Evolutionary conservation across 2,888 invertebrate species (phyloP), one percentile per base, ranked within the genome.

Genomic region (Tachina lurida): DNA sequence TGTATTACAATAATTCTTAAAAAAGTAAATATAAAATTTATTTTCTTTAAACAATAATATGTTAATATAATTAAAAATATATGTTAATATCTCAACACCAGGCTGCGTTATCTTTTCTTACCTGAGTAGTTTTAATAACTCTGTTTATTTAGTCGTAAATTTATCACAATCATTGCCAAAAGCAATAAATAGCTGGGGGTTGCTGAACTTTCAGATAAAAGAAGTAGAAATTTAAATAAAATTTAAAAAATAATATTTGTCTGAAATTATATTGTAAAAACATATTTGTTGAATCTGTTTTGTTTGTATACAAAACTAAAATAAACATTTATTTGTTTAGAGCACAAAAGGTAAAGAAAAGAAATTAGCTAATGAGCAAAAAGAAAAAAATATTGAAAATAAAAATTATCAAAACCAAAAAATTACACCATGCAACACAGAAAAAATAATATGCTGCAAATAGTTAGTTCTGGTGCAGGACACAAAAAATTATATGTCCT

Each of bases 121-220:
- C 43, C 45, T 56, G 56, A 22, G 9, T 47, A 3, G 17, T 60
- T 13, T 73, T n/a, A 73, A 60, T 43, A 71, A 43, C 22, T n/a
- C 1, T 58, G 22, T 71, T 22, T 10, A 45, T 54, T 15, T 22
- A 22, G 22, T 45, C n/a, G 31, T 39, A 10, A 31, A 10, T 3
- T n/a, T 5, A 9, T 31, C 45, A 45, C 22, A 56, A 9, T 56
- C 15, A 17, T 43, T 56, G 43, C 56, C 19, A 17, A 10, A 70
- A 45, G 2, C 1, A 10, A 70, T 22, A n/a, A 22, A 45, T 12
- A 13, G 4, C 1, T 43, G 43, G 3, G 47, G 71, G 45, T 73
- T 73, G 45, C 47, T 73, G 71, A 73, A 73, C 58, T 73, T 60
- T 31, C 2, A 9, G 19, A 12, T 22, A n/a, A 67, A 45, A 43